Percentiles rank a stretch among this genome's conserved stretches.
Conservation (phyloP, 1,140 invertebrate genomes). For the Hyles vespertilio region DNA sequence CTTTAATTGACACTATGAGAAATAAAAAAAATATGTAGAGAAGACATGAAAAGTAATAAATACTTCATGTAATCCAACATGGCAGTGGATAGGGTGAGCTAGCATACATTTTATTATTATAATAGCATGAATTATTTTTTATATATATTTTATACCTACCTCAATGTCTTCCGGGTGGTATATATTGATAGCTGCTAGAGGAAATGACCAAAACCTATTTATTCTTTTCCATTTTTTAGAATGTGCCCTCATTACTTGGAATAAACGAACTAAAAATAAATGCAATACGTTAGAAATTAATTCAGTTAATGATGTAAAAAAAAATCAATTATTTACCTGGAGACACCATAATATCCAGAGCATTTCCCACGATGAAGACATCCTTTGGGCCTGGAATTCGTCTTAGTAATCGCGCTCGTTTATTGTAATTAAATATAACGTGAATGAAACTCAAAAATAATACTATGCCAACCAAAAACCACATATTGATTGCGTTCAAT, state of each 20-base stretch:
- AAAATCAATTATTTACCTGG: slow-evolving; percentile 16
- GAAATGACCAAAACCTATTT: slow-evolving; percentile 32
- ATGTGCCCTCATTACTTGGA: slow-evolving; percentile 18
- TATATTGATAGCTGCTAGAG: slow-evolving; percentile 29
- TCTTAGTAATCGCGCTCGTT: slow-evolving; percentile 14
- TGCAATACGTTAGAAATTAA: too few species aligned
- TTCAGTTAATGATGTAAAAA: too few species aligned
- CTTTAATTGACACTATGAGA: too few species aligned
- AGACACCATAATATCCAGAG: slow-evolving; percentile 9
- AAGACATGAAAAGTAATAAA: too few species aligned
- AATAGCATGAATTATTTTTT: too few species aligned
- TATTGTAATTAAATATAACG: slow-evolving; percentile 19
- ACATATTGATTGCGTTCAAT: too few species aligned
- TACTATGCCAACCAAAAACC: too few species aligned
- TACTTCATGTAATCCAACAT: too few species aligned
- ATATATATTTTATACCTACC: slow-evolving; percentile 19
- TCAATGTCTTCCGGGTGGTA: slow-evolving; percentile 49
- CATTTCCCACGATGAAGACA: slow-evolving; percentile 23
- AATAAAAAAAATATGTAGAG: too few species aligned
- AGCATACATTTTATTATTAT: too few species aligned
- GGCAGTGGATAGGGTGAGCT: too few species aligned
- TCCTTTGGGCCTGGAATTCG: slow-evolving; percentile 20
- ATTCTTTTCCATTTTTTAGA: slow-evolving; percentile 25
- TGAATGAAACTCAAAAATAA: slow-evolving; percentile 15
- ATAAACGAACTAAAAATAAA: slow-evolving; percentile 34